Base-by-base conservation (phyloP, 2,797 vertebrate genomes). In the Lycodopsis pacificus region DNA sequence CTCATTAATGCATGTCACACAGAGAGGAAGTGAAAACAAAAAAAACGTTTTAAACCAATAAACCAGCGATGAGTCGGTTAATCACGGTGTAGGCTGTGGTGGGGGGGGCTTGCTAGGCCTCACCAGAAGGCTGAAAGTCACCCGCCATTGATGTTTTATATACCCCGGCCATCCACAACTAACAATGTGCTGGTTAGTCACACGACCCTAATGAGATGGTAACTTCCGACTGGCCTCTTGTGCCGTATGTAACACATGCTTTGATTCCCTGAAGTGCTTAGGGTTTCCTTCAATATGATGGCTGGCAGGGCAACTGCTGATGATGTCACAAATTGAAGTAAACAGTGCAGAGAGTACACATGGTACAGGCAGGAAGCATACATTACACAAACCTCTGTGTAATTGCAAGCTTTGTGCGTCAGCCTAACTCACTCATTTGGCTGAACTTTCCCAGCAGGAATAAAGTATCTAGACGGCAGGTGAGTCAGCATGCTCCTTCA, bases 1-100 rank as follows among this genome's bases (percentile, higher is more conserved):
- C 75, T 75, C 76, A 58, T 94, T 93, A 95, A 92, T 93, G 74
- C 27, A 87, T 83, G 90, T 82, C 64, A 88, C 82, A 85, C 73
- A 81, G 34, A 67, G 22, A 72, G 3, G 36, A 58, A 12, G 51
- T 15, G 38, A 54, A 71, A 38, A n/a, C n/a, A 74, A 63, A 64
- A 27, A 53, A 59, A 67, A 3, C 5, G 0, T 27, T 20, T 49
- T 54, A 2, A 14, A 27, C 22, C 22, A 27, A 30, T 57, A 57
- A 57, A 57, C 54, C 27, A 19, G 15, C 67, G 71, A 73, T 77
- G 75, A 86, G 63, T 62, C 63, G 63, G 65, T 74, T 22, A 63
- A 83, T 76, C 83, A 36, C 75, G 1, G 49, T 49, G 75, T 36
- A 65, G 83, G 76, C 64, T 80, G 79, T 6, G 58, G 84, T 71